Conservation (phyloP, 1,140 invertebrate genomes). For the Latrodectus geometricus region DNA sequence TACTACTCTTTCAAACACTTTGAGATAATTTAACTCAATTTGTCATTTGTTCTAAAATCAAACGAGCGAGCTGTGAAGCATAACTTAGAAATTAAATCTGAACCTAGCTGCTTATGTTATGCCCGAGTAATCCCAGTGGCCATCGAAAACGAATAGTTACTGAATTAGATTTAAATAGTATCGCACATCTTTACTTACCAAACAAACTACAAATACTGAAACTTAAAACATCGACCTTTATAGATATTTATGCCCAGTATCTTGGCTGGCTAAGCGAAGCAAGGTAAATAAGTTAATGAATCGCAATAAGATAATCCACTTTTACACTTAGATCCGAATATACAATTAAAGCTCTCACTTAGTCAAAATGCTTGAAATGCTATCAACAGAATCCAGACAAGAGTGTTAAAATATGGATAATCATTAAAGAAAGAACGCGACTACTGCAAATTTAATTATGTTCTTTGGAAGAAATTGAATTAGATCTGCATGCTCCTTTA, state of each 20-base stretch:
- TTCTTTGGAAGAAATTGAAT: constrained; percentile 55
- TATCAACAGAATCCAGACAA: constrained; percentile 11
- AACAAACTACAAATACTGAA: too few species aligned
- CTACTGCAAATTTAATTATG: constrained; percentile 45
- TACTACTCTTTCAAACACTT: too few species aligned
- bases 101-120: too few species aligned
- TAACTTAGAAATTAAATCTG: too few species aligned
- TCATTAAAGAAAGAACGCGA: constrained; percentile 42
- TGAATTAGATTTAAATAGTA: too few species aligned
- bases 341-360: constrained; percentile 49
- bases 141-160: too few species aligned
- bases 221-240: too few species aligned
- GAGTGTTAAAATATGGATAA: constrained; percentile 48
- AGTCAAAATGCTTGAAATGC: constrained; percentile 24
- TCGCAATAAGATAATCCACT: constrained; percentile 27
- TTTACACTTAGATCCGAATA: constrained; percentile 22
- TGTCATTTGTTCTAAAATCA: too few species aligned
- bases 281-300: neutral
- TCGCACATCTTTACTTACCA: too few species aligned
- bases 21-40: too few species aligned
- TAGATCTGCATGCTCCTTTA: constrained; percentile 9
- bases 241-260: neutral
- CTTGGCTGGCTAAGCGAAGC: neutral
- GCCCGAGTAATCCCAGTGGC: too few species aligned
- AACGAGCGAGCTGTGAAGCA: too few species aligned